Conservation (phyloP, 2,888 invertebrate genomes). For the Ditylenchus weischeri region DNA sequence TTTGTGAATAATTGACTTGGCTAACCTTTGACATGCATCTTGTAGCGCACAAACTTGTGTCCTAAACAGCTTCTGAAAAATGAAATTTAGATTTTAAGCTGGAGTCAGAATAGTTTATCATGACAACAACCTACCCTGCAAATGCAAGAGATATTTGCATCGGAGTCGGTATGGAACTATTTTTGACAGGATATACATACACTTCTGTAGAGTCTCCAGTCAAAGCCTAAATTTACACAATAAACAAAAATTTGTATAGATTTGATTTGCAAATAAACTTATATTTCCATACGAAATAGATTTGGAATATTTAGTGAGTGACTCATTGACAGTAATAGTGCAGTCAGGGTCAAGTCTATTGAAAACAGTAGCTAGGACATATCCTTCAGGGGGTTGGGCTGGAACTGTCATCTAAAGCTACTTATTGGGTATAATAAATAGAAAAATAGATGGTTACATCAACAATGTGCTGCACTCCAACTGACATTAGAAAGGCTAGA, state of each 20-base stretch:
- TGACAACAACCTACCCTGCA: not conserved
- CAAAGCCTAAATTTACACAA: not conserved
- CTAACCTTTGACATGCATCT: constrained; percentile 9
- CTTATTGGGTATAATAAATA: not conserved
- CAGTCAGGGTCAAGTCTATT: constrained; percentile 9
- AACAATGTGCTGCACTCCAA: constrained; percentile 1
- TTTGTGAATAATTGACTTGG: not conserved
- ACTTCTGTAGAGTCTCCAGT: not conserved
- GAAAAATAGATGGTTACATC: constrained; percentile 7
- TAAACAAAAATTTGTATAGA: not conserved
- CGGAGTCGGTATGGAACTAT: not conserved
- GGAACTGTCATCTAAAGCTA: constrained; percentile 13
- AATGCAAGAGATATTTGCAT: not conserved
- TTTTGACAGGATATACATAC: not conserved
- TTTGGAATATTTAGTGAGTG: not conserved
- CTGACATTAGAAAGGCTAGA: constrained; percentile 5
- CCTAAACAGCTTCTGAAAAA: constrained; percentile 5
- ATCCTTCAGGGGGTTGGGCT: not conserved
- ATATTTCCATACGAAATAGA: not conserved
- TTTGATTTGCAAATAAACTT: not conserved
- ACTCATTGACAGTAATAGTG: constrained; percentile 6
- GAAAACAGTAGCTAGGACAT: constrained; percentile 4
- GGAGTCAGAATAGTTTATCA: no score
- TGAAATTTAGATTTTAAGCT: not conserved
- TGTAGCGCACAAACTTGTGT: constrained; percentile 16